These are phyloP conservation scores for Sinocyclocheilus grahami DNA, from an alignment of 2,113 vertebrate genomes.

Conservation along the genomic window DNA sequence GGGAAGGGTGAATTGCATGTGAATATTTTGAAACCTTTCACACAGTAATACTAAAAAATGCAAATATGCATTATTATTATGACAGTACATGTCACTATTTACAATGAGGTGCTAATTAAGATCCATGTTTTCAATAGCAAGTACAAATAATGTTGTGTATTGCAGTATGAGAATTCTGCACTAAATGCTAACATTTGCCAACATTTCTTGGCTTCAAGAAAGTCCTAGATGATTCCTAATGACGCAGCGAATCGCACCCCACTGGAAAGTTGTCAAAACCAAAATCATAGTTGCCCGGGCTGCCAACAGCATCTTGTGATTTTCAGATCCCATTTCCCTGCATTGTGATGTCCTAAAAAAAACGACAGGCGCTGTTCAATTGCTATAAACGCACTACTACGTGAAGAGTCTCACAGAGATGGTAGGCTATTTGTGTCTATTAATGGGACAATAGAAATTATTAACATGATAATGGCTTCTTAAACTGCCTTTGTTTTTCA, in stretches of 20 bases:
- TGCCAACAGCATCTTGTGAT: conserved; percentile 29
- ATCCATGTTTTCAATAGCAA: not conserved
- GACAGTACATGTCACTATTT: not conserved
- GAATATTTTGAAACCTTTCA: not conserved
- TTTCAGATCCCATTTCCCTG: conserved; percentile 39
- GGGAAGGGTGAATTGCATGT: not conserved
- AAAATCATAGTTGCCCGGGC: not conserved
- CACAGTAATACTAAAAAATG: not conserved
- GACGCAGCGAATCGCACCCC: conserved; percentile 10
- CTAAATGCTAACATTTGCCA: conserved; percentile 15
- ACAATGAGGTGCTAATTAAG: not conserved
- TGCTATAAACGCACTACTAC: conserved; percentile 45
- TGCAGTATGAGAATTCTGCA: not conserved
- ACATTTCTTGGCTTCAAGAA: conserved; percentile 29
- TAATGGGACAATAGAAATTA: not conserved
- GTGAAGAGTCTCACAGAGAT: not conserved
- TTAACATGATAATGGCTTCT: not conserved
- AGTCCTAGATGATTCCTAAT: not conserved
- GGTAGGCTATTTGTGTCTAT: not conserved
- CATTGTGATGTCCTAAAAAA: conserved; percentile 32
- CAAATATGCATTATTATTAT: not conserved
- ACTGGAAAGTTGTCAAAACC: conserved; percentile 20
- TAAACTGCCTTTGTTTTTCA: not conserved
- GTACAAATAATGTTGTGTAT: not conserved
- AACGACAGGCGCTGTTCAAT: not conserved